A percentile compares a stretch with the other conserved stretches of the same genome.
These are phyloP conservation scores for Camponotus floridanus DNA, from an alignment of 1,140 invertebrate species.

Conservation along the genomic window DNA sequence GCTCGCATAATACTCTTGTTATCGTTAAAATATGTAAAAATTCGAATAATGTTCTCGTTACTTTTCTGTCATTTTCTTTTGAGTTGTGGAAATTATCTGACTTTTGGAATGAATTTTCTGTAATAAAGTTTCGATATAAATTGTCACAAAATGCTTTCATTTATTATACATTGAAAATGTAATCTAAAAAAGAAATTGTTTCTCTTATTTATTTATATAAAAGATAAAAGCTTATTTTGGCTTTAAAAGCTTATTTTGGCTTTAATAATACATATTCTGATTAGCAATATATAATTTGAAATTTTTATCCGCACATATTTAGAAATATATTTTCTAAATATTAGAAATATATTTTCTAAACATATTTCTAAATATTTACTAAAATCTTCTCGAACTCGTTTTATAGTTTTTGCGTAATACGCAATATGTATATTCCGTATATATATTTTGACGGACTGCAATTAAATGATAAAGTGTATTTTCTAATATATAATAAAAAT, in stretches of 20 bases:
- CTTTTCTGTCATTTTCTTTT: no score
- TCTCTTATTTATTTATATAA: no score
- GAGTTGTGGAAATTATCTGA: neutral
- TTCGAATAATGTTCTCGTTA: neutral
- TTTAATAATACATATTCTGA: neutral
- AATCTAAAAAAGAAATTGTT: neutral
- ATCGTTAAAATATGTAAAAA: neutral
- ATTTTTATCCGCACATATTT: neutral
- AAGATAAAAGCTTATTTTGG: neutral
- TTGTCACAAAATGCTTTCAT: neutral
- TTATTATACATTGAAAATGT: neutral
- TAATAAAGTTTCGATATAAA: neutral
- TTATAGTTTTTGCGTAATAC: neutral
- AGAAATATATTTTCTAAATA: neutral
- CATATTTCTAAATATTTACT: neutral
- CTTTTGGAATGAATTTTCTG: neutral
- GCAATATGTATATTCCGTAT: neutral
- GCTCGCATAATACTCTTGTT: neutral
- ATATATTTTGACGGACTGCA: neutral
- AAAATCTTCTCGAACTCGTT: neutral
- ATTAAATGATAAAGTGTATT: neutral
- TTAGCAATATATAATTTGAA: no score
- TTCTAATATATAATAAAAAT: no score
- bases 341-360: neutral
- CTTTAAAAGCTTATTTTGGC: no score